Base-by-base conservation (phyloP, 1,140 invertebrate species). In the Neocloeon triangulifer region DNA sequence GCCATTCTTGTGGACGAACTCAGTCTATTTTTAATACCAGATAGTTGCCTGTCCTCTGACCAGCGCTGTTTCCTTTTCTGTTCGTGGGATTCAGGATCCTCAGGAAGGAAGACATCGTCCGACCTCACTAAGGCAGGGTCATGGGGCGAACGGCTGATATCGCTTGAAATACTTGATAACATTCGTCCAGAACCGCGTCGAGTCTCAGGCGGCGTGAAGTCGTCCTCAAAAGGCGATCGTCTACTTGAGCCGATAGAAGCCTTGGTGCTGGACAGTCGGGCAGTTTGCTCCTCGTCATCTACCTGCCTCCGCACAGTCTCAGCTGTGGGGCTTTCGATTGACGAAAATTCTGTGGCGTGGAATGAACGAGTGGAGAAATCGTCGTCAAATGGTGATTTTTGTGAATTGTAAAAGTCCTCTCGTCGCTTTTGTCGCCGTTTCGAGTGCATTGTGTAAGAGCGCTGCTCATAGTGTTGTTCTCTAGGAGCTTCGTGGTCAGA, bases 201-300 rank as follows among this genome's bases (percentile, higher is more conserved):
- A 0, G 33, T 33, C 16, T 35, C 37, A 32, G 39, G 56, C 4
- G 65, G 60, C 1, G 68, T 68, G 38, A 76, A 66, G 46, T 76
- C 72, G 43, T 76, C 73, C 42, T 77, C 72, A 55, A 76, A 76
- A 37, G 66, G 57, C 6, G 65, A 67, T 5, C 62, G 56, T 3
- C 59, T 47, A 34, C 63, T 19, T 12, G 27, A 19, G 16, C n/a
- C 15, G 6, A 17, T 23, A 3, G 20, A 15, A 9, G 17, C 27
- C 18, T 20, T 22, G 3, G 27, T 61, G 18, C 52, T 53, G 3
- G 57, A 41, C 37, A 54, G 34, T 14, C 10, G 13, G 15, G 14
- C 8, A 8, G 22, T 8, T 8, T 8, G 22, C 22, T 23, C 8
- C 22, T 12, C 22, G 8, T 23, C 22, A 8, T 8, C 22, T 12